Conservation (phyloP, 2,797 vertebrate species). For the Enteromius afrohamiltoni region DNA sequence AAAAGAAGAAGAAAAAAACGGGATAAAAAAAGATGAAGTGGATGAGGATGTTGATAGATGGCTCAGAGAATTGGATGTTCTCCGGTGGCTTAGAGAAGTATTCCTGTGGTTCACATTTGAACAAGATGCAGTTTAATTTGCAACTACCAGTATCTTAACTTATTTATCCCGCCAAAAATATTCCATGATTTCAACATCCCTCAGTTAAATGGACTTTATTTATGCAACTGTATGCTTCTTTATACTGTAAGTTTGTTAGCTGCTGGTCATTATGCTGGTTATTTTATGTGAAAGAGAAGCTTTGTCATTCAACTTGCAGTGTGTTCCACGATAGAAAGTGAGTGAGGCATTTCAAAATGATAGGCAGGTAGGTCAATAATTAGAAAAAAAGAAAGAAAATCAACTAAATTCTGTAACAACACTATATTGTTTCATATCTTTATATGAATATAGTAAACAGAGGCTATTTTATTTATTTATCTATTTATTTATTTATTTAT, state of each 20-base stretch:
- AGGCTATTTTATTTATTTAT: too few species aligned
- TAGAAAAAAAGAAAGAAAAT: neutral
- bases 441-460: neutral
- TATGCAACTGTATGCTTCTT: neutral
- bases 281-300: neutral
- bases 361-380: neutral
- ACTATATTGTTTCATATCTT: neutral
- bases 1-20: conserved; percentile 20
- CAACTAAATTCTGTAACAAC: neutral
- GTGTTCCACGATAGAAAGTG: neutral
- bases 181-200: neutral
- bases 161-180: neutral
- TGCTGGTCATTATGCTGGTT: too few species aligned
- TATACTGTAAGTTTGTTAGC: too few species aligned
- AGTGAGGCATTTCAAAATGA: fast-evolving
- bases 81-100: conserved; percentile 5
- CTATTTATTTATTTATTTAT: neutral
- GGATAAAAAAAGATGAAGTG: neutral
- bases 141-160: conserved; percentile 2
- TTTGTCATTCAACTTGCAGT: neutral
- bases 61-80: too few species aligned
- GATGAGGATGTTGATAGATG: too few species aligned
- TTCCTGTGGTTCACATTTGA: conserved; percentile 17
- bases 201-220: neutral
- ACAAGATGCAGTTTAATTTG: conserved; percentile 8